phyloP scores from a whole-genome alignment of 2,888 invertebrate species.

The Leptothorax acervorum region DNA sequence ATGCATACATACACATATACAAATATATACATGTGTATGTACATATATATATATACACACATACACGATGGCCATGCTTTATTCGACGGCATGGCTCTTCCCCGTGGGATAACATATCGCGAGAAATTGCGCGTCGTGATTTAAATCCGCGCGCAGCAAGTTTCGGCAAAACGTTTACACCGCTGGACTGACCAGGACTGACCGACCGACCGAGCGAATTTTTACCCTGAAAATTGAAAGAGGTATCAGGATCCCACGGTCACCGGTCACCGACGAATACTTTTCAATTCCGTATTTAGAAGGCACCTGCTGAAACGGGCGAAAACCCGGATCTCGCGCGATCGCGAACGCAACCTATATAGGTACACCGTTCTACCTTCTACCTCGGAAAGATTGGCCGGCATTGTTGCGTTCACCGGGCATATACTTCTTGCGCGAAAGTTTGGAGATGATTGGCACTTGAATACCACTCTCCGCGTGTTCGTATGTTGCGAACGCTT shows the following conservation, averaged over 20 bases:
- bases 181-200: not conserved
- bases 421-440: constrained; percentile 23
- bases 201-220: not conserved
- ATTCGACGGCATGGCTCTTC: constrained; percentile 21
- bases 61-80: constrained; percentile 3
- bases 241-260: not conserved
- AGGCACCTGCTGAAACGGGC: not conserved
- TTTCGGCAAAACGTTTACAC: constrained; percentile 35
- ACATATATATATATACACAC: not conserved
- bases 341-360: not conserved
- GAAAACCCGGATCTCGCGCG: not conserved
- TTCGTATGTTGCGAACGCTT: constrained; percentile 23
- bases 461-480: constrained; percentile 3
- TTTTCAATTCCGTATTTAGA: constrained; percentile 5
- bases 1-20: not conserved
- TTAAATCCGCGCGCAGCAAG: constrained; percentile 31
- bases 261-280: not conserved
- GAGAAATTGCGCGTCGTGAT: constrained; percentile 51
- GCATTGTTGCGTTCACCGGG: constrained; percentile 28
- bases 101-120: constrained; percentile 48
- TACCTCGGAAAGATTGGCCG: constrained; percentile 18
- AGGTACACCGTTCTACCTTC: not conserved
- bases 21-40: not conserved
- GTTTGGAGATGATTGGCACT: constrained; percentile 38
- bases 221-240: constrained; percentile 20